A percentile compares a stretch with the other conserved stretches of the same genome.
These are phyloP conservation scores for Eulemur macaco DNA, from an alignment of 2,113 vertebrate genomes.

Conservation along the genomic window DNA sequence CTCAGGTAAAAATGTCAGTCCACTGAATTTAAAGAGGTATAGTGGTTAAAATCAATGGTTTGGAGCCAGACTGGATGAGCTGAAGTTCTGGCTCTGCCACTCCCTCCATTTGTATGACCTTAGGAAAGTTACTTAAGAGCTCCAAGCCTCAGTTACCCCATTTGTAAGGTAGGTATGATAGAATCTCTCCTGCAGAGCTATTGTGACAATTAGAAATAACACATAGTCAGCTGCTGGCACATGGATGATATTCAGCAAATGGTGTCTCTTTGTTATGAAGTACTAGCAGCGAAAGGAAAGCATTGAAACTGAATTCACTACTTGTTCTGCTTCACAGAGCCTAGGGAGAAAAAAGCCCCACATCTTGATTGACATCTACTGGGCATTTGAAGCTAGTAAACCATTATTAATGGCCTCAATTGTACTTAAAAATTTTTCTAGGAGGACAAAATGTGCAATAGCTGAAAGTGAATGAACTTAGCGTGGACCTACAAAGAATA, in stretches of 20 bases:
- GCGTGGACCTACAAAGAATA: neutral
- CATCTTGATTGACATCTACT: neutral
- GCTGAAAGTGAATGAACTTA: slow-evolving; percentile 42
- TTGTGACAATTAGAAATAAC: neutral
- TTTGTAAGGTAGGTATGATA: neutral
- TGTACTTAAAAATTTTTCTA: neutral
- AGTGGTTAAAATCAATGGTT: neutral
- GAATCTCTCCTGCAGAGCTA: neutral
- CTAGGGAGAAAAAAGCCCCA: neutral
- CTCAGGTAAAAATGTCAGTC: neutral
- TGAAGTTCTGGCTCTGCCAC: neutral
- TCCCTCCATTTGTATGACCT: neutral
- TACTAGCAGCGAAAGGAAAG: neutral
- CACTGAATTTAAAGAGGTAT: neutral
- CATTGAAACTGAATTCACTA: neutral
- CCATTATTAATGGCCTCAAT: neutral
- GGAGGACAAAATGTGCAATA: neutral
- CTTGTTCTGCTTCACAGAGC: neutral
- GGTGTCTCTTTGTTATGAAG: neutral
- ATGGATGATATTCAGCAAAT: neutral
- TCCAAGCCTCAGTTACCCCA: neutral
- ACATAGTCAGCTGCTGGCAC: neutral
- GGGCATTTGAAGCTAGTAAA: slow-evolving; percentile 20
- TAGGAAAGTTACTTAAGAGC: slow-evolving; percentile 5
- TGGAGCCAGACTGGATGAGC: neutral